A percentile compares a stretch with the other conserved stretches of the same genome.
These are phyloP conservation scores for Hepsetus odoe DNA, from an alignment of 2,113 vertebrate genomes.

Conservation along the genomic window DNA sequence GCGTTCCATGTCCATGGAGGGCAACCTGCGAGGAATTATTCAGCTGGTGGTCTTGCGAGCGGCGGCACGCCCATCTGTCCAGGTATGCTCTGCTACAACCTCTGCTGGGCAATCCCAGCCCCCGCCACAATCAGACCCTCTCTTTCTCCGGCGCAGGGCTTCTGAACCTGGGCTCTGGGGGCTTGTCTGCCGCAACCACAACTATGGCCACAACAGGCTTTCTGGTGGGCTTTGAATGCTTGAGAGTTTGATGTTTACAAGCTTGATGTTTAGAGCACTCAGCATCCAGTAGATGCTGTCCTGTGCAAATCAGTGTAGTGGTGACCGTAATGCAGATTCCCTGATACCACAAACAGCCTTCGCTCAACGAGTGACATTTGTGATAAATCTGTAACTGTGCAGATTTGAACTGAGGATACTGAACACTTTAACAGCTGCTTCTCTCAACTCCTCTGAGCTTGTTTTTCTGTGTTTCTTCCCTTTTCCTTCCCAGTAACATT, in stretches of 20 bases:
- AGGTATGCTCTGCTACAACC: constrained; percentile 47
- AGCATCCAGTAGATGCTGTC: too few relatives aligned
- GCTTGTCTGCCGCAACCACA: not conserved
- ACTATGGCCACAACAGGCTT: constrained; percentile 43
- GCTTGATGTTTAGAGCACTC: too few relatives aligned
- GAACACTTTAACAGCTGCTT: too few relatives aligned
- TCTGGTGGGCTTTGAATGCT: constrained; percentile 61
- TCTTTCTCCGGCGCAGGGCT: not conserved
- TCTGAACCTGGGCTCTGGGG: not conserved
- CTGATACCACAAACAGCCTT: too few relatives aligned
- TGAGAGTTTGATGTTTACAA: not conserved
- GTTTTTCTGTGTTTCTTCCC: not conserved
- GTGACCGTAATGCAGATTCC: not conserved
- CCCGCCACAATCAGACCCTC: not conserved
- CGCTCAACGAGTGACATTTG: too few relatives aligned
- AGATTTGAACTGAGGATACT: too few relatives aligned
- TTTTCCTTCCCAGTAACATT: constrained; percentile 18
- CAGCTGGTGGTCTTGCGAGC: constrained; percentile 86
- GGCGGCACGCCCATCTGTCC: constrained; percentile 56
- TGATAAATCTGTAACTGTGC: too few relatives aligned
- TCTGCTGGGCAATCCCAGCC: not conserved
- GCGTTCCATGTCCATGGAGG: constrained; percentile 93
- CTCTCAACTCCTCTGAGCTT: too few relatives aligned
- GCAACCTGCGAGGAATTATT: constrained; percentile 89
- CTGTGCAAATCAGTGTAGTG: not conserved